Percentiles rank a stretch among this genome's conserved stretches.
Conservation (phyloP, 2,113 vertebrate species). For the Eira barbara region DNA sequence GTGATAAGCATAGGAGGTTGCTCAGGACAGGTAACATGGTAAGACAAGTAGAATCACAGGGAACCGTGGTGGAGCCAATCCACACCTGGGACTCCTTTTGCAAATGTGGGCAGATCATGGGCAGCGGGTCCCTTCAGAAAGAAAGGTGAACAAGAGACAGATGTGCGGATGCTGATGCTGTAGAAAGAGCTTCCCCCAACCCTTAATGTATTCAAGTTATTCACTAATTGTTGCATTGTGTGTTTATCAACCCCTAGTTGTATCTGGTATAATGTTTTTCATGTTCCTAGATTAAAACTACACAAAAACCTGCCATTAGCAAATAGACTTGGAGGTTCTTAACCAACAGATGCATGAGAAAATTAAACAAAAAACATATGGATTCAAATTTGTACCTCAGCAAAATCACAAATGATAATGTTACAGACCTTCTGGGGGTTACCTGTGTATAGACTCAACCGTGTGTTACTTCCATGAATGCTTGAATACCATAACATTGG, state of each 20-base stretch:
- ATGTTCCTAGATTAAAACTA: conserved; percentile 39
- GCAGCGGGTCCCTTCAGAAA: background rate
- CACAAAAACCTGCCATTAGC: background rate
- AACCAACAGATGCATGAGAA: conserved; percentile 23
- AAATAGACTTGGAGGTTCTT: conserved; percentile 28
- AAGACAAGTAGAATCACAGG: background rate
- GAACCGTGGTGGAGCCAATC: background rate
- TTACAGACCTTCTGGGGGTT: background rate
- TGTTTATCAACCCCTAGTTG: background rate
- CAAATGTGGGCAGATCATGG: background rate
- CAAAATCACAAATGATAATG: conserved; percentile 32
- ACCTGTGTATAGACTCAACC: background rate
- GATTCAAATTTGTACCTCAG: conserved; percentile 9
- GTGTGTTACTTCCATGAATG: background rate
- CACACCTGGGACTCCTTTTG: background rate
- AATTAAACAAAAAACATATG: conserved; percentile 29
- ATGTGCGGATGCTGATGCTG: background rate
- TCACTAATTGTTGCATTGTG: conserved; percentile 10
- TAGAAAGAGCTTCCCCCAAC: background rate
- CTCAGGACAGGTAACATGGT: conserved; percentile 10
- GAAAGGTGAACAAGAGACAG: background rate
- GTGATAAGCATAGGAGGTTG: background rate
- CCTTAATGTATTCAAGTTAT: background rate
- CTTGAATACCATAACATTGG: background rate
- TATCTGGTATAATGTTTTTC: background rate